Evolutionary conservation across 2,797 vertebrate species (phyloP), one percentile per base, ranked within the genome.

Genomic region (Platalea minor): DNA sequence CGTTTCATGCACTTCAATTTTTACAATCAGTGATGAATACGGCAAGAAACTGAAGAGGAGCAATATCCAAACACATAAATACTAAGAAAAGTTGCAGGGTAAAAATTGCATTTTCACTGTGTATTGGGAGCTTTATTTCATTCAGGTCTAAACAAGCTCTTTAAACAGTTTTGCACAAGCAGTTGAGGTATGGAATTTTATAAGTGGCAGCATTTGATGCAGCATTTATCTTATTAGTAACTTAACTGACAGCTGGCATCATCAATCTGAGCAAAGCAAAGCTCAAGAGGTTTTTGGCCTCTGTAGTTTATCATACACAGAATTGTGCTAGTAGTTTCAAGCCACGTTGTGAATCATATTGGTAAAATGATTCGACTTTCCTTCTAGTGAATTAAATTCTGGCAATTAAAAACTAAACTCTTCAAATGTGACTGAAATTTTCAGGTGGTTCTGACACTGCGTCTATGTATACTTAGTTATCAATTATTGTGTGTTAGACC

Each of bases 401-500:
- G 26, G 15, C 25, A 51, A 51, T 54, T 15, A 48, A 75, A 84
- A 88, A 35, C 8, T 9, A 8, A 35, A 28, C 70, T 64, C 7
- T 31, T 84, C 11, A 79, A 48, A 84, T 60, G 37, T 65, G 45
- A 18, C 14, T 46, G 29, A 78, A 67, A 12, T 37, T 89, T 87
- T 80, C 10, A 26, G 29, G 21, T 31, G 23, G 5, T 64, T 86
- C 37, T 70, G 60, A 45, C 5, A 17, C 7, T 64, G 18, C 5
- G 0, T 81, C 4, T 76, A 8, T 20, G 4, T 46, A 16, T 67
- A 31, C 24, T 25, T 76, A n/a, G 18, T 77, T 85, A 65, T 26
- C 8, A 39, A 1, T 54, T 67, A 53, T 4, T 68, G 35, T 1
- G 0, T 41, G 8, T 39, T 81, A 45, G 31, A 50, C 15, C 15